phyloP scores from a whole-genome alignment of 1,140 invertebrate species.

The Phocides pigmalion region DNA sequence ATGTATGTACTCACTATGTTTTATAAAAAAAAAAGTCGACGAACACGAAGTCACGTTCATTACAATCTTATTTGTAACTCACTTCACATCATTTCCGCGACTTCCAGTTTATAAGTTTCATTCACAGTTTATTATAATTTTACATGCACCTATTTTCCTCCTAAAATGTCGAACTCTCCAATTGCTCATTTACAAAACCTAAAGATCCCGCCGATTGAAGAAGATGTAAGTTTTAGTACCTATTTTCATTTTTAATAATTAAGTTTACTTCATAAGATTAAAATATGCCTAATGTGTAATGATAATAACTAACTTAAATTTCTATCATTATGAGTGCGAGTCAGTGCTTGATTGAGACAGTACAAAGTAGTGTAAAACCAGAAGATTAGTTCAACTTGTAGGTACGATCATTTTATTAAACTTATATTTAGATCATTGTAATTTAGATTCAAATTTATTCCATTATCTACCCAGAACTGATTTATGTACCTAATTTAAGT shows the following conservation, averaged over 20 bases:
- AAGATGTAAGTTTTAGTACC: conserved; percentile 46
- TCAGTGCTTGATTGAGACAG: too few species aligned
- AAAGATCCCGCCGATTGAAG: conserved; percentile 46
- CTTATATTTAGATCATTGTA: too few species aligned
- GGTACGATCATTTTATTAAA: too few species aligned
- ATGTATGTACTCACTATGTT: neutral
- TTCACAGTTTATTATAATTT: neutral
- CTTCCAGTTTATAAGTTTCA: neutral
- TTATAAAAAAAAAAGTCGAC: conserved; percentile 5
- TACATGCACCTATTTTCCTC: too few species aligned
- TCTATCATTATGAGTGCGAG: too few species aligned
- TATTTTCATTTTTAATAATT: conserved; percentile 1
- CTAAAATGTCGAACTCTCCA: conserved; percentile 25
- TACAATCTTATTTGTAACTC: neutral
- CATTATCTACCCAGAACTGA: too few species aligned
- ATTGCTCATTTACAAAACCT: conserved; percentile 31
- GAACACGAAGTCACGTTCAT: conserved; percentile 12
- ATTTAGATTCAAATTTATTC: too few species aligned
- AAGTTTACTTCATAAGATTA: neutral
- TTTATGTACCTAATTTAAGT: too few species aligned
- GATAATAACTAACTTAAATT: conserved; percentile 9
- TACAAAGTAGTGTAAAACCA: too few species aligned
- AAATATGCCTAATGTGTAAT: too few species aligned
- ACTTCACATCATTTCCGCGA: conserved; percentile 40
- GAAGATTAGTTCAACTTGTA: too few species aligned